phyloP scores from a whole-genome alignment of 35 echinoderm and acorn worm genomes.

The Chiridota heheva region DNA sequence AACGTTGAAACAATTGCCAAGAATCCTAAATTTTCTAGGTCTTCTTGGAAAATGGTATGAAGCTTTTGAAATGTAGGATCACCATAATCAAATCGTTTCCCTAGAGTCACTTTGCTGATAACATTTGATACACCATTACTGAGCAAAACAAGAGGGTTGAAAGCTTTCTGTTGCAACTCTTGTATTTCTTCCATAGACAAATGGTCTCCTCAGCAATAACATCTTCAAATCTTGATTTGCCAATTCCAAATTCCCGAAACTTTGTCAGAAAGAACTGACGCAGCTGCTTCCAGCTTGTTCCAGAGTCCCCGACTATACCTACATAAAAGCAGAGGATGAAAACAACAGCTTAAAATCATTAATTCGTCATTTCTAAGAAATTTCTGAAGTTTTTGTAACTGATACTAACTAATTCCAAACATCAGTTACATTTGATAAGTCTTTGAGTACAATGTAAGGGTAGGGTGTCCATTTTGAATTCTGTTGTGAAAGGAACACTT shows the following conservation, averaged over 20 bases:
- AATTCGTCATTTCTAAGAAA: no score
- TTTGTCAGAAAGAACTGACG: slow-evolving; percentile 41
- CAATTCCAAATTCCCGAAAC: slow-evolving; percentile 63
- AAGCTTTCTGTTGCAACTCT: slow-evolving; percentile 21
- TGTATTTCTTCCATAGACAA: slow-evolving; percentile 22
- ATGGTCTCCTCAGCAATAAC: slow-evolving; percentile 35
- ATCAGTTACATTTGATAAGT: no score
- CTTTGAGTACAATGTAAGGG: no score
- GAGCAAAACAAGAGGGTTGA: slow-evolving; percentile 32
- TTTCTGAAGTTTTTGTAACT: no score
- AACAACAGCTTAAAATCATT: no score
- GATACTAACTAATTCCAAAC: no score
- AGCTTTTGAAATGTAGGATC: slow-evolving; percentile 51
- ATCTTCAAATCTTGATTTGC: slow-evolving; percentile 55
- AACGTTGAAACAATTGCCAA: no score
- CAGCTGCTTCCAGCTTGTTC: slow-evolving; percentile 66
- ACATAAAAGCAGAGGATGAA: no score
- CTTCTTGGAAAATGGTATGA: slow-evolving; percentile 12
- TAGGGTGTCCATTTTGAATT: no score
- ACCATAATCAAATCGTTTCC: slow-evolving; percentile 50
- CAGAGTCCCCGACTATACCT: slow-evolving; percentile 1
- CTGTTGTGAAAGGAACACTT: no score
- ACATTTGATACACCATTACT: slow-evolving; percentile 66
- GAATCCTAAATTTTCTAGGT: no score
- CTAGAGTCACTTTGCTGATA: slow-evolving; percentile 63